phyloP scores from a whole-genome alignment of 1,140 invertebrate genomes.

The Trichoplusia ni region DNA sequence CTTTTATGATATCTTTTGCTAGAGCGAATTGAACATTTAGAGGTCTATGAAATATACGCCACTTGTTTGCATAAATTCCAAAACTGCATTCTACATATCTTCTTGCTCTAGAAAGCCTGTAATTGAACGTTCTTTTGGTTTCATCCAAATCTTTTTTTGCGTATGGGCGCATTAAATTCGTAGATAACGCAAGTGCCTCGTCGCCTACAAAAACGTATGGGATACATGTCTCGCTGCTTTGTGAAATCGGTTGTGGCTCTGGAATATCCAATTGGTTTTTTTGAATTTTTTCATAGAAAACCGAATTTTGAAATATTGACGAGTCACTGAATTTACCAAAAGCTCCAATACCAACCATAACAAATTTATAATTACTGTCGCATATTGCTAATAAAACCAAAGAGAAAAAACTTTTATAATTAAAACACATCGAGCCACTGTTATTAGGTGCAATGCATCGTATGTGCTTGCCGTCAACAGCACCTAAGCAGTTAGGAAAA shows the following conservation, averaged over 20 bases:
- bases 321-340: conserved; percentile 69
- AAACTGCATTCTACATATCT: background rate
- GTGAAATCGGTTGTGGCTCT: background rate
- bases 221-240: background rate
- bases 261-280: background rate
- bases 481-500: too few relatives aligned
- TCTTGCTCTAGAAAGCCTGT: conserved; percentile 6
- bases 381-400: too few relatives aligned
- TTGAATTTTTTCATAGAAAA: conserved; percentile 37
- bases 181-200: conserved; percentile 8
- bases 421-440: conserved; percentile 55
- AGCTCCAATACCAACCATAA: too few relatives aligned
- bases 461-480: too few relatives aligned
- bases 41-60: background rate
- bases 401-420: conserved; percentile 47
- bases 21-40: conserved; percentile 6
- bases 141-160: conserved; percentile 3
- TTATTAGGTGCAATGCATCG: conserved; percentile 10
- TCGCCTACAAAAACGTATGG: conserved; percentile 7
- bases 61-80: conserved; percentile 13
- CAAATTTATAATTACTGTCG: too few relatives aligned
- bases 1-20: conserved; percentile 13
- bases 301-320: conserved; percentile 56
- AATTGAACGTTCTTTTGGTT: conserved; percentile 22
- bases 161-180: conserved; percentile 24